Evolutionary conservation across 2,797 vertebrate genomes (phyloP), one percentile per base, ranked within the genome.

Genomic region (Gymnodraco acuticeps): DNA sequence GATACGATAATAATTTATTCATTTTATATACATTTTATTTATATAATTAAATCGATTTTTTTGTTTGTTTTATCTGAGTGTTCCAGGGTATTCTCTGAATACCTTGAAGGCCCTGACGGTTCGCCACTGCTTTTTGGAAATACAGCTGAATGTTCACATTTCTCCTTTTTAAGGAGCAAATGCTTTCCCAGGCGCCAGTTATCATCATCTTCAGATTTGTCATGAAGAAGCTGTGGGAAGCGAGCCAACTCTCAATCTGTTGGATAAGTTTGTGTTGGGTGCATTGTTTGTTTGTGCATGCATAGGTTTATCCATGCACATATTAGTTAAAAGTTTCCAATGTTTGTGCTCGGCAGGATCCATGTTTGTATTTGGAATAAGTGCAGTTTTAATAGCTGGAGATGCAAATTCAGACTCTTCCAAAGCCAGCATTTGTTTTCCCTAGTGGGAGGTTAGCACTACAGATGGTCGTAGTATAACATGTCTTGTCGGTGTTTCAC

Each of bases 301-400:
- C 83, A 85, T 92, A 80, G 83, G 69, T 85, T 63, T 64, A 53
- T 86, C 70, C 72, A 27, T 38, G 7, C 8, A 9, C 33, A 38
- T 75, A 74, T 86, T 88, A 41, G 80, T 80, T 83, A 87, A 82
- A 88, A 80, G 77, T 88, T 86, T 83, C 46, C 20, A n/a, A 5
- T 80, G 73, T 86, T 87, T 87, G 7, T 65, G 54, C 78, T 68
- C 81, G 50, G 56, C 47, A 69, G 16, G 73, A 78, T 71, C 58
- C 66, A 42, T 83, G 76, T 82, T 78, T 81, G 76, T 53, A 66
- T 83, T 83, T 78, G 60, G 63, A 88, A 73, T 75, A 83, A 71
- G 64, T 76, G 73, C 65, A 4, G 73, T 69, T 89, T 89, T 92
- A 90, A 89, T 93, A 89, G 84, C 75, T 45, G 63, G 68, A 76